Percentiles rank a stretch among this genome's conserved stretches.
Evolutionary conservation across 1,140 invertebrate species (phyloP).

Genomic region (Homarus americanus): DNA sequence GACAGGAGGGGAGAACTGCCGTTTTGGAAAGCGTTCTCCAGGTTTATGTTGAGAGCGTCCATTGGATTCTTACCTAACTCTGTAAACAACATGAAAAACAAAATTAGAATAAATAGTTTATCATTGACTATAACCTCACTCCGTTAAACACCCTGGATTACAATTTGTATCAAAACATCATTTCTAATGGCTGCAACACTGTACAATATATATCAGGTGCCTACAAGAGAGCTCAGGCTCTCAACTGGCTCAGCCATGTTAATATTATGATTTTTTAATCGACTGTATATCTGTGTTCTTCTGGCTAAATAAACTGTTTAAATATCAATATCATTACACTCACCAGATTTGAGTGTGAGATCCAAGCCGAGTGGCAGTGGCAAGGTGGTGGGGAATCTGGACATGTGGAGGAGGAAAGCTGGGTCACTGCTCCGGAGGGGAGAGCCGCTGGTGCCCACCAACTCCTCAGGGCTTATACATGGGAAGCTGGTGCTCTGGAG

Average conservation of each 20-base stretch:
- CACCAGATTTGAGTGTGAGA: constrained; percentile 55
- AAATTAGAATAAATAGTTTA: neutral
- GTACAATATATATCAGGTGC: no score
- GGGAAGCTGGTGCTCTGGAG: constrained; percentile 27
- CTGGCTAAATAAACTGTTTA: no score
- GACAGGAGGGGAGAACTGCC: constrained; percentile 43
- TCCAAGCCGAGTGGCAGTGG: constrained; percentile 38
- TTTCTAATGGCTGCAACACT: no score
- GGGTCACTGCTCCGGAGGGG: constrained; percentile 41
- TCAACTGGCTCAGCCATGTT: no score
- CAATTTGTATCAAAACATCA: no score
- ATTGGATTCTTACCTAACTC: constrained; percentile 32
- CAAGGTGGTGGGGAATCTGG: constrained; percentile 30
- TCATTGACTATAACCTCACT: no score
- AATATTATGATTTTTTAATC: no score
- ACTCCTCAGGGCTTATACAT: constrained; percentile 30
- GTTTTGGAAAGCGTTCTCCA: constrained; percentile 48
- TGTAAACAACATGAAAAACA: constrained; percentile 7
- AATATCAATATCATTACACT: no score
- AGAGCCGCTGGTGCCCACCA: constrained; percentile 34
- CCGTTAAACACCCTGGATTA: no score
- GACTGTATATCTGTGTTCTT: no score
- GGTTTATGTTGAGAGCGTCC: constrained; percentile 35
- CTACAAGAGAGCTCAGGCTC: no score
- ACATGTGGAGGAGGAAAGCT: constrained; percentile 45